Base-by-base conservation (phyloP, 1,140 invertebrate genomes). In the Drosophila nikananu region DNA sequence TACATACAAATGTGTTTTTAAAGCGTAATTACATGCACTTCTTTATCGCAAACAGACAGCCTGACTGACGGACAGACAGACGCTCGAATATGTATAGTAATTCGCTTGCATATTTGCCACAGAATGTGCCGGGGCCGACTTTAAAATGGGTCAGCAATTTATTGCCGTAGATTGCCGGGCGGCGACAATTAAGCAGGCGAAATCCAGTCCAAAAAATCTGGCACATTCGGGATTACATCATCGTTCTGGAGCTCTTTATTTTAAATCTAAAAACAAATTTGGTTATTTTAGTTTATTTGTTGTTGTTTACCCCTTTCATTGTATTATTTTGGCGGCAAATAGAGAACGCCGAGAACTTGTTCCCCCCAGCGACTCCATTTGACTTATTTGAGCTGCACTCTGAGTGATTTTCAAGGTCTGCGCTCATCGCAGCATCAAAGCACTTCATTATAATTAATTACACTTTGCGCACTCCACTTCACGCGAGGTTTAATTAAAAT, bases 11-110 rank as follows among this genome's bases (percentile, higher is more conserved):
- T 87, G 68, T 75, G 67, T 70, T 83, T 83, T 84, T 83, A 74
- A 89, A 80, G 76, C 61, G 77, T 87, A 89, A 83, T 89, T 87
- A 87, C 83, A 87, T 87, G 83, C 83, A 89, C 72, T 89, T 84
- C 54, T 83, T 83, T 89, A 89, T 87, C 77, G 76, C 75, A 57
- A 52, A 52, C 44, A 54, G 58, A 64, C 58, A 55, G 51, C 37
- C 23, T 17, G 46, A 67, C 48, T 23, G 44, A 46, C 46, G 15
- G 30, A 70, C 37, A n/a, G 44, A 68, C 37, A 37, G 19, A 37
- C 42, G 60, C 39, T 39, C 25, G 60, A 58, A 46, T 37, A 51
- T 60, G 51, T 35, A 35, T 55, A 67, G 37, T 42, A 30, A 70
- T 35, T 62, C 67, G 65, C 51, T 25, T 54, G 51, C 70, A 75